Percentiles rank a stretch among this genome's conserved stretches.
Evolutionary conservation across 2,888 invertebrate species (phyloP).

Genomic region (Drosophila ezoana): DNA sequence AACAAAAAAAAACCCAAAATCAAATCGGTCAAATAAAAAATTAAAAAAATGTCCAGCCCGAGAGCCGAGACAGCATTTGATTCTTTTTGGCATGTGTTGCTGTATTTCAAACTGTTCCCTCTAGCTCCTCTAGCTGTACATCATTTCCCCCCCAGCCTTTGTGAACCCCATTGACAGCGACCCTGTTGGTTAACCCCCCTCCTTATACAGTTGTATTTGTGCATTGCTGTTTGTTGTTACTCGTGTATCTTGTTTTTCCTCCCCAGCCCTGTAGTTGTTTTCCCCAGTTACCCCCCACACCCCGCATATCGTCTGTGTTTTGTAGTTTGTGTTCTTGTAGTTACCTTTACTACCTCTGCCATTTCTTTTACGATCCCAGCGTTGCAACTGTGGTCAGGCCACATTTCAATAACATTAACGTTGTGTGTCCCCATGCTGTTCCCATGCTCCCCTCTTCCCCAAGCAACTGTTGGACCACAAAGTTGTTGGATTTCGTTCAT

Average conservation of each 20-base stretch:
- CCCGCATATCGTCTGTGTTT: conserved; percentile 26
- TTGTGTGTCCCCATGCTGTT: conserved; percentile 27
- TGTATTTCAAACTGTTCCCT: conserved; percentile 31
- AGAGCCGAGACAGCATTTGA: conserved; percentile 46
- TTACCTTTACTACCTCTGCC: conserved; percentile 63
- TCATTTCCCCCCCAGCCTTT: conserved; percentile 3
- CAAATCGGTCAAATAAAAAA: conserved; percentile 2
- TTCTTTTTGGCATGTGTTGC: conserved; percentile 56
- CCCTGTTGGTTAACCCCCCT: not conserved
- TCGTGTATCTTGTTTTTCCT: conserved; percentile 56
- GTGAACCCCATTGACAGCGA: conserved; percentile 5
- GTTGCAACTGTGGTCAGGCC: conserved; percentile 56
- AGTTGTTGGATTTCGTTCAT: conserved; percentile 48
- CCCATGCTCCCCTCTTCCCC: conserved; percentile 27
- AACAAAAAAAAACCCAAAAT: conserved; percentile 22
- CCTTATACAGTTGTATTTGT: conserved; percentile 36
- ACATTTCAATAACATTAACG: conserved; percentile 74
- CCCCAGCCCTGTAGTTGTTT: conserved; percentile 24
- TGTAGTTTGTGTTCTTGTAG: conserved; percentile 62
- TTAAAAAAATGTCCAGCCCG: conserved; percentile 28
- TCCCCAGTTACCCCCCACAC: conserved; percentile 6
- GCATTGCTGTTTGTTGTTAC: conserved; percentile 82
- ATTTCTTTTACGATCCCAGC: conserved; percentile 67
- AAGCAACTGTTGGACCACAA: conserved; percentile 53
- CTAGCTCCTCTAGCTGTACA: conserved; percentile 36